Evolutionary conservation across 2,888 invertebrate genomes (phyloP).

Genomic region (Deilephila elpenor): DNA sequence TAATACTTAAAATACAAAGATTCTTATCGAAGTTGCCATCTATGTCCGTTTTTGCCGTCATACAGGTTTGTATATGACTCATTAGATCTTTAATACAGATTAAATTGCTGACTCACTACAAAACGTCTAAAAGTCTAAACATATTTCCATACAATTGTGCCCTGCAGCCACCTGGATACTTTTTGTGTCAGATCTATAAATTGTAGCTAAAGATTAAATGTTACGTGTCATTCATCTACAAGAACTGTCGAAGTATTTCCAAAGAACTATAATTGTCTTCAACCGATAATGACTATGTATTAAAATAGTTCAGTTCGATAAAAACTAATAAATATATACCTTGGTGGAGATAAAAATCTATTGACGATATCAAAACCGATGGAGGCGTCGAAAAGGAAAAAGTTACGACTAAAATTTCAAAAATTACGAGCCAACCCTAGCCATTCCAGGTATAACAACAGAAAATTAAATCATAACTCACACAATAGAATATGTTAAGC

Average conservation of each 20-base stretch:
- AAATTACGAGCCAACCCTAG: too few species aligned
- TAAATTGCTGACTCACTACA: constrained; percentile 4
- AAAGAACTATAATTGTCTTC: neutral
- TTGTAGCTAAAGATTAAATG: neutral
- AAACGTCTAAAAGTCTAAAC: constrained; percentile 1
- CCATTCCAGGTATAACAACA: too few species aligned
- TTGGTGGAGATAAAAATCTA: too few species aligned
- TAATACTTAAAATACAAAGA: neutral
- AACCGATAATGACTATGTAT: neutral
- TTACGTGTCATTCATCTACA: neutral
- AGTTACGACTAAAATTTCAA: too few species aligned
- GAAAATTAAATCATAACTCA: too few species aligned
- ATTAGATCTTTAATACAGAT: neutral
- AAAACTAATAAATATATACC: too few species aligned
- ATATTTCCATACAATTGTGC: constrained; percentile 5
- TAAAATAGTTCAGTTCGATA: too few species aligned
- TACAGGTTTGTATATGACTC: neutral
- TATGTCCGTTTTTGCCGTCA: neutral
- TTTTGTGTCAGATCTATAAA: constrained; percentile 8
- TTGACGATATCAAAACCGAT: too few species aligned
- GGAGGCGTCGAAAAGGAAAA: too few species aligned
- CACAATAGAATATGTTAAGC: too few species aligned
- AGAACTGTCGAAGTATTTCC: neutral
- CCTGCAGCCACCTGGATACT: constrained; percentile 1
- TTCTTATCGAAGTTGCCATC: neutral